Conservation (phyloP, 2,888 invertebrate species). For the Hydraecia micacea region DNA sequence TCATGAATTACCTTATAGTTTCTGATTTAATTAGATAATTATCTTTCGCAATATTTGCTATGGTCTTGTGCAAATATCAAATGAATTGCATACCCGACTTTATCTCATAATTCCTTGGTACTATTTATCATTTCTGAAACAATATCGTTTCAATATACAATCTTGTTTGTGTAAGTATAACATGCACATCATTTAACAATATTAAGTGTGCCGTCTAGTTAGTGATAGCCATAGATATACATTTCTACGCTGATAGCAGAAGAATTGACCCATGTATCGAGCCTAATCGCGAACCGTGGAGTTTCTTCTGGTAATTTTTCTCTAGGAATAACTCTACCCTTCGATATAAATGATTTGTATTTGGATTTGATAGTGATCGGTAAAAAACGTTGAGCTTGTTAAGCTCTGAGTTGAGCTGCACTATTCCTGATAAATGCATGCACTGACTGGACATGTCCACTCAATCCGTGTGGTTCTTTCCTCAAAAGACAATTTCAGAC, state of each 20-base stretch:
- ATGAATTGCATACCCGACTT: slow-evolving; percentile 50
- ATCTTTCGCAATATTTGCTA: slow-evolving; percentile 53
- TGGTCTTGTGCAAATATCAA: slow-evolving; percentile 51
- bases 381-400: background rate
- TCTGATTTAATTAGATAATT: slow-evolving; percentile 41
- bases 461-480: background rate
- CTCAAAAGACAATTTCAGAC: background rate
- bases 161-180: slow-evolving; percentile 26
- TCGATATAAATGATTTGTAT: background rate
- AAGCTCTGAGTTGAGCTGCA: background rate
- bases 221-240: no score
- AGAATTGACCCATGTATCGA: background rate
- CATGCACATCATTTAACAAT: slow-evolving; percentile 19
- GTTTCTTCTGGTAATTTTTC: background rate
- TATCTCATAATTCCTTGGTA: slow-evolving; percentile 56
- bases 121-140: slow-evolving; percentile 58
- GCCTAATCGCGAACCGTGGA: background rate
- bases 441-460: background rate
- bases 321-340: background rate
- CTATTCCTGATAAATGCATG: background rate
- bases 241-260: background rate
- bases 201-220: background rate
- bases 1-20: slow-evolving; percentile 34
- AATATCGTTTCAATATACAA: slow-evolving; percentile 57
- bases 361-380: background rate